Evolutionary conservation across 2,113 vertebrate genomes (phyloP), one percentile per base, ranked within the genome.

Genomic region (Motacilla tschutschensis): DNA sequence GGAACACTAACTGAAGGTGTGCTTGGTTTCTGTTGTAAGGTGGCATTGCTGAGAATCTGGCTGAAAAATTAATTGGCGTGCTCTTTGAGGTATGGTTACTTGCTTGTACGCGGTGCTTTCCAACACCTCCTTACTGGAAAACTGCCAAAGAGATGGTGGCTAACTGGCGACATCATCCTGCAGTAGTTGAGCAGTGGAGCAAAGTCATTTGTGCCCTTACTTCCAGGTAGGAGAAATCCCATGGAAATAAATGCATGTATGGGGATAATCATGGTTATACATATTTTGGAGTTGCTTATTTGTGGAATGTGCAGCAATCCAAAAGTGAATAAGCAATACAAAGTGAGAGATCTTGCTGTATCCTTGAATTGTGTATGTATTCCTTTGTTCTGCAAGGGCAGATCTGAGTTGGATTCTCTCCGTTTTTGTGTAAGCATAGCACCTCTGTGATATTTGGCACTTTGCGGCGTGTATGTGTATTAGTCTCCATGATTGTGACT

Each of bases 151-250:
- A 99, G 95, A 99, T 99, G 99, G 97, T 99, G 94, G 98, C 98
- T 82, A 99, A 99, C 94, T 99, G 99, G 99, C 97, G 99, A 93
- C 98, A 99, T 94, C 99, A 99, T 93, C 98, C 98, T 14, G 98
- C 98, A 43, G 98, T 99, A n/a, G 98, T 99, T 12, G 98, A 99
- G 90, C 99, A 99, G 94, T 99, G 99, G 99, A 99, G 98, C 97
- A 98, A 98, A 88, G 98, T 98, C 89, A 98, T 98, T 91, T 98
- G 98, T 92, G 98, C 98, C 28, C 98, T 99, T 24, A 99, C 99
- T 25, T 98, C 99, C 81, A 98, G 99, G 99, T 99, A 93, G 74
- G 95, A 84, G 75, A 74, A 73, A 54, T 29, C 9, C 21, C 19
- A 1, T 13, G 28, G 57, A 13, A 47, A 44, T 60, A 43, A 53